These are phyloP conservation scores for Athalia circularis DNA, from an alignment of 2,888 invertebrate species.

Conservation along the genomic window DNA sequence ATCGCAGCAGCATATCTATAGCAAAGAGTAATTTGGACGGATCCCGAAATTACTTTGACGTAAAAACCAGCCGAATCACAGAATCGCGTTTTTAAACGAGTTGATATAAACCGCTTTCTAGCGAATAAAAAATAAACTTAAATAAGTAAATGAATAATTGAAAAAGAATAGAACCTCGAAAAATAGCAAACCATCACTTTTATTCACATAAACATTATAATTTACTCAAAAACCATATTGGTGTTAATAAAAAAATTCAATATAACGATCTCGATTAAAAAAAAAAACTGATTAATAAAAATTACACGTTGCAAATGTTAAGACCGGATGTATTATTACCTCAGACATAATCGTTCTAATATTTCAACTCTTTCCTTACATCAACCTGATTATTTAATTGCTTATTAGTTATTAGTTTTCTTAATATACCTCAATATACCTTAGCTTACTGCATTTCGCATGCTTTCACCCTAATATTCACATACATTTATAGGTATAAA, in stretches of 20 bases:
- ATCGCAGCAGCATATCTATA: neutral
- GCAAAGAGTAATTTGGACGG: neutral
- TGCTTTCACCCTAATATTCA: conserved; percentile 34
- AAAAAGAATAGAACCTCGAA: too few species aligned
- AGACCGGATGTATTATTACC: neutral
- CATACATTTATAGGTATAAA: conserved; percentile 3
- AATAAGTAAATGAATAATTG: too few species aligned
- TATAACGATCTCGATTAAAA: too few species aligned
- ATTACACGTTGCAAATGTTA: conserved; percentile 12
- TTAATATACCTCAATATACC: conserved; percentile 11
- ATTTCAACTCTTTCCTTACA: conserved; percentile 10
- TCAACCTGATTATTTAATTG: conserved; percentile 29
- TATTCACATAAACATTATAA: too few species aligned
- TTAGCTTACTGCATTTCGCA: conserved; percentile 42
- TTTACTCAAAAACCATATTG: too few species aligned
- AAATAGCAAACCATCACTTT: too few species aligned
- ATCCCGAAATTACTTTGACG: neutral
- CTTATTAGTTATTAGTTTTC: conserved; percentile 36
- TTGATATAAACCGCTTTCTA: neutral
- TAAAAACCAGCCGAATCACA: conserved; percentile 30
- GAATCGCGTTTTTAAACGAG: too few species aligned
- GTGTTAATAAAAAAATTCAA: too few species aligned
- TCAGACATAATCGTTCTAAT: neutral
- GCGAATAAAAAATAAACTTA: neutral
- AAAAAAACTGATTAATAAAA: neutral